A percentile compares a stretch with the other conserved stretches of the same genome.
These are phyloP conservation scores for Lepilemur ruficaudatus DNA, from an alignment of 2,797 vertebrate genomes.

Conservation along the genomic window DNA sequence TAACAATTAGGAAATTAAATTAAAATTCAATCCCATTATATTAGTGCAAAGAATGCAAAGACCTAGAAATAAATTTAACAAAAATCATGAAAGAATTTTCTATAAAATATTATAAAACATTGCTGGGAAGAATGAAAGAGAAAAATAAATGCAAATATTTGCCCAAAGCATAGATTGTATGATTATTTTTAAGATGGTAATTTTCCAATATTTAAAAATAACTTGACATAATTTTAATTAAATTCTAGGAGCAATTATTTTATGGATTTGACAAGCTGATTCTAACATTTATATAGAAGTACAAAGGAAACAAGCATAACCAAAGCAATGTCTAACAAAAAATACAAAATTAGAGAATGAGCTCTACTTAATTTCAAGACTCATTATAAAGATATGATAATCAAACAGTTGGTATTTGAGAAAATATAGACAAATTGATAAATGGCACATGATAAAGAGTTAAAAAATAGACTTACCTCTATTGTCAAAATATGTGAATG, in stretches of 20 bases:
- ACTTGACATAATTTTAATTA: background rate
- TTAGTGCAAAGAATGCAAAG: background rate
- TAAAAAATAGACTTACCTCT: background rate
- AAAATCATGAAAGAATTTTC: background rate
- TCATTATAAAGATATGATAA: background rate
- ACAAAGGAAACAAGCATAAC: background rate
- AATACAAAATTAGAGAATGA: background rate
- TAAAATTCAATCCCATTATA: background rate
- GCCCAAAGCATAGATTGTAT: background rate
- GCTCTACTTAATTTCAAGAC: background rate
- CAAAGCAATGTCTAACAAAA: background rate
- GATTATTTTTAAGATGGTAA: background rate
- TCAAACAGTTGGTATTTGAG: background rate
- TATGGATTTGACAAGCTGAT: background rate
- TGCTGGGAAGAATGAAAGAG: background rate
- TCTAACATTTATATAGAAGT: background rate
- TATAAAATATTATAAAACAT: background rate
- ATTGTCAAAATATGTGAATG: background rate
- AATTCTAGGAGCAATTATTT: background rate
- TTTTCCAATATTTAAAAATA: background rate
- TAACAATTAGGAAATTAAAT: background rate
- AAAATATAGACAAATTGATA: background rate
- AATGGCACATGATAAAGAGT: background rate
- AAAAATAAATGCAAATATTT: background rate
- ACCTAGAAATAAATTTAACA: background rate